phyloP scores from a whole-genome alignment of 2,888 invertebrate species.

The Hypselothyrea guttata region DNA sequence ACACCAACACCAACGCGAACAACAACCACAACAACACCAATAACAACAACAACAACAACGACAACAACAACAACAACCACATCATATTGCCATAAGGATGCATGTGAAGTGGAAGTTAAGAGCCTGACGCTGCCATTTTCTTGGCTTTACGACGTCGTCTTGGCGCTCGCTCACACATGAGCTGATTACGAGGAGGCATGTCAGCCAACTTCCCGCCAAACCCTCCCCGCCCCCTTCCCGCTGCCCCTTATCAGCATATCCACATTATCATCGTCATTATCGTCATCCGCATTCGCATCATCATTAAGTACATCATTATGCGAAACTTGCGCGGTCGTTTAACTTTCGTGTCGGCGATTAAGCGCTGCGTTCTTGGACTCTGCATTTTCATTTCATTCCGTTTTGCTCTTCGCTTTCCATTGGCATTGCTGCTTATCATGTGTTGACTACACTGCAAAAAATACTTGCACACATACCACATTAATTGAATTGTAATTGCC shows the following conservation, averaged over 20 bases:
- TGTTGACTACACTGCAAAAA: conserved; percentile 54
- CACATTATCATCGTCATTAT: conserved; percentile 5
- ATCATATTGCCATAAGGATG: conserved; percentile 60
- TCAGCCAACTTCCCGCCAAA: not conserved
- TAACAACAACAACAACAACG: conserved; percentile 21
- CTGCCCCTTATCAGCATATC: not conserved
- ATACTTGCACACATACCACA: conserved; percentile 66
- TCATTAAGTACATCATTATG: conserved; percentile 13
- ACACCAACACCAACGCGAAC: conserved; percentile 12
- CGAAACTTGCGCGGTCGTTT: conserved; percentile 73
- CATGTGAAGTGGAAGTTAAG: conserved; percentile 55
- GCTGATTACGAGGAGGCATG: conserved; percentile 50
- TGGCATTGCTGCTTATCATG: conserved; percentile 50
- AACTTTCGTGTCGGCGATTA: conserved; percentile 71
- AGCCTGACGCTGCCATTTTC: conserved; percentile 54
- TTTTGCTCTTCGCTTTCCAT: not conserved
- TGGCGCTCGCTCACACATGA: conserved; percentile 41
- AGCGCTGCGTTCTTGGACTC: conserved; percentile 70
- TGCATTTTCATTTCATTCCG: conserved; percentile 17
- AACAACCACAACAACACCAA: conserved; percentile 5
- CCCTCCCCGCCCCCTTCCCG: not conserved
- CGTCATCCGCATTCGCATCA: conserved; percentile 3
- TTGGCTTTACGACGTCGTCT: conserved; percentile 32
- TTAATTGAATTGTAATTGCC: conserved; percentile 77
- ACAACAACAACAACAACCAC: conserved; percentile 6